Conservation (phyloP, 2,797 vertebrate species). For the Peromyscus melanophrys region DNA sequence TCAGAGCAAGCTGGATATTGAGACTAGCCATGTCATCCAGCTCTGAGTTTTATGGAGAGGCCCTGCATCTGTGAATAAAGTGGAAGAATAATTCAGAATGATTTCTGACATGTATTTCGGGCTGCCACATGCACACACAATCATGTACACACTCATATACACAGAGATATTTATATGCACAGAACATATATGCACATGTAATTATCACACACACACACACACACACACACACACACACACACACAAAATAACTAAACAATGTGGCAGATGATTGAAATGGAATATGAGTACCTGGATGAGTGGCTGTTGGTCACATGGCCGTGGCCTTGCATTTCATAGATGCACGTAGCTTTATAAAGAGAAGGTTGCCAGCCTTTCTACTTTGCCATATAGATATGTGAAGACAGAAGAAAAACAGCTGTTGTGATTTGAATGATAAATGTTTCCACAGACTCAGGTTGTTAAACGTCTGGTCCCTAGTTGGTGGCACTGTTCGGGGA, state of each 20-base stretch:
- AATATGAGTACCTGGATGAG: background rate
- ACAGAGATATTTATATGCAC: background rate
- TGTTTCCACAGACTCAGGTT: background rate
- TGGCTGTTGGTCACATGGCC: background rate
- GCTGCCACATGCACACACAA: background rate
- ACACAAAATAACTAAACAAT: background rate
- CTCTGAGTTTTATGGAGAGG: background rate
- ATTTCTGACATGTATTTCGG: background rate
- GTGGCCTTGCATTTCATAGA: background rate
- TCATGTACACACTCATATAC: background rate
- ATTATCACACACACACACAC: background rate
- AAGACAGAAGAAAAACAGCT: background rate
- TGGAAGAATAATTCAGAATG: background rate
- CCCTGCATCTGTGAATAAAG: background rate
- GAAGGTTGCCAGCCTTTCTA: background rate
- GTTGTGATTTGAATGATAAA: background rate
- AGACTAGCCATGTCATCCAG: background rate
- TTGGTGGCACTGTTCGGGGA: background rate
- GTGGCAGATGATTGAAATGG: background rate
- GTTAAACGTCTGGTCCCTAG: background rate
- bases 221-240: background rate
- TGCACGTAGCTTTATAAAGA: background rate
- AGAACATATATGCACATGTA: background rate
- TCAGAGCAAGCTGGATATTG: background rate
- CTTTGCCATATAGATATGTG: slow-evolving; percentile 46